A percentile compares a stretch with the other conserved stretches of the same genome.
Conservation (phyloP, 2,797 vertebrate genomes). For the Eospalax fontanierii region DNA sequence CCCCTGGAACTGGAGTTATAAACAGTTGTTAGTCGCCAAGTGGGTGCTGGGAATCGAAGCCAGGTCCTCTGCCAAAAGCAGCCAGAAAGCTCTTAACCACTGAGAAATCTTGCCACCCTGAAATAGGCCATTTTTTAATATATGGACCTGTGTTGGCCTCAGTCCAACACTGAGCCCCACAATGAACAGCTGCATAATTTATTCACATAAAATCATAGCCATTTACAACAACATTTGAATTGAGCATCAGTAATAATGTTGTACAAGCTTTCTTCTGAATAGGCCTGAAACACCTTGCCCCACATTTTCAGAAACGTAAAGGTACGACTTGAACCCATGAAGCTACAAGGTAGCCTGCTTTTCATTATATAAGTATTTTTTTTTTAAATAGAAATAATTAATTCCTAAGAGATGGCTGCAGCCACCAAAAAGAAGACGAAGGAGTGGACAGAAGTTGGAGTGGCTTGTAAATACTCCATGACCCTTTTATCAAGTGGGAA, state of each 20-base stretch:
- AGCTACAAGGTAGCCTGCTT: neutral
- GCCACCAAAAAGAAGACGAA: constrained; percentile 56
- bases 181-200: neutral
- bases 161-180: constrained; percentile 17
- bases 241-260: neutral
- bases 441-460: too few species aligned
- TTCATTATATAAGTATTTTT: neutral
- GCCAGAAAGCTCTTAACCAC: too few species aligned
- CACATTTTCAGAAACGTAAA: neutral
- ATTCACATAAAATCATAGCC: neutral
- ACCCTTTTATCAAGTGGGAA: constrained; percentile 75
- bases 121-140: too few species aligned
- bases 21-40: too few species aligned
- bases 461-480: constrained; percentile 17
- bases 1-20: too few species aligned
- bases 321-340: constrained; percentile 19
- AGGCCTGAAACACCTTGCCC: neutral
- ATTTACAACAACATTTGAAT: constrained; percentile 26
- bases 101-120: too few species aligned
- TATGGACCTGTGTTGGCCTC: constrained; percentile 28
- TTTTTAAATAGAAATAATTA: constrained; percentile 62
- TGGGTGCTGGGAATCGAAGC: too few species aligned
- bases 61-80: too few species aligned
- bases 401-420: neutral
- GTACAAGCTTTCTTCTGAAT: neutral